phyloP scores from a whole-genome alignment of 2,113 vertebrate genomes.

The Odocoileus virginianus region DNA sequence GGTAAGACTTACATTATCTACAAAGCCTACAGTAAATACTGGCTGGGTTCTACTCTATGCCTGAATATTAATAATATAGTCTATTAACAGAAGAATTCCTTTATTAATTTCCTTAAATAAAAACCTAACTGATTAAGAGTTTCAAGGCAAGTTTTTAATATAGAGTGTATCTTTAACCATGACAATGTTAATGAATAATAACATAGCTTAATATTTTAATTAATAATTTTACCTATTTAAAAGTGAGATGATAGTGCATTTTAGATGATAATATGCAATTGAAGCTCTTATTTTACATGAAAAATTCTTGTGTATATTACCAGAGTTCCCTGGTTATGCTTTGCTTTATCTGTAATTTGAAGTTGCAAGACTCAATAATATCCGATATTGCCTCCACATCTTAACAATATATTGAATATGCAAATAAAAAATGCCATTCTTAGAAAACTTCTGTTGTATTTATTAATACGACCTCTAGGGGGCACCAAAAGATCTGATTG shows the following conservation, averaged over 20 bases:
- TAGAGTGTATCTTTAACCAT: neutral
- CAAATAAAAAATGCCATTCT: neutral
- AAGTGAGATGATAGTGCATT: neutral
- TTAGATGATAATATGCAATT: conserved; percentile 5
- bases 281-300: neutral
- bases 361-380: neutral
- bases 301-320: neutral
- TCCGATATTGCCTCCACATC: neutral
- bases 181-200: neutral
- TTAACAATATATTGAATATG: neutral
- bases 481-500: conserved; percentile 83
- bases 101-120: conserved; percentile 29
- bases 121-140: neutral
- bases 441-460: conserved; percentile 41
- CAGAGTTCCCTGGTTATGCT: neutral
- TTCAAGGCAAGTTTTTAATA: neutral
- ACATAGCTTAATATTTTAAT: conserved; percentile 15
- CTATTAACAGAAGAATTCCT: neutral
- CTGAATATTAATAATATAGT: neutral
- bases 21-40: neutral
- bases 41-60: neutral
- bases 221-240: neutral
- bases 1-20: neutral
- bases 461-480: conserved; percentile 76
- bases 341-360: neutral